Base-by-base conservation (phyloP, 2,888 invertebrate genomes). In the Cataglyphis cursor region DNA sequence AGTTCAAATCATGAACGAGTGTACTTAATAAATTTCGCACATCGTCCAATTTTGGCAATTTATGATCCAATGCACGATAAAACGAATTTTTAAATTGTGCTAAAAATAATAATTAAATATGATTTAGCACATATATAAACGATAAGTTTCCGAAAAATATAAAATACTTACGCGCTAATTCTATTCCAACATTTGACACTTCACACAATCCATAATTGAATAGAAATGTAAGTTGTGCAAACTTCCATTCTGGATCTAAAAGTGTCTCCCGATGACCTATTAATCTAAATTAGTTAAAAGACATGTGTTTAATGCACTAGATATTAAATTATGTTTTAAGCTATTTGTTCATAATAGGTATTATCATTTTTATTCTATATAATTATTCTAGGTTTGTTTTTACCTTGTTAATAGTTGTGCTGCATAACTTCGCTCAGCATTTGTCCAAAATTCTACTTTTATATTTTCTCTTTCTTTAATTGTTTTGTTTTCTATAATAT, bases 51-150 rank as follows among this genome's bases (percentile, higher is more conserved):
- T 96, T 97, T 0, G 96, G 95, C 85, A 97, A 95, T 89, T 96
- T 96, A n/a, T 96, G 96, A 87, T 97, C 97, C 86, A 97, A 95
- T 76, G 97, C 96, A 35, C 96, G 96, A 92, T 96, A 97, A 92
- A 97, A 97, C 89, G 96, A 96, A 10, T 96, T 96, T 92, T 96
- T 97, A 85, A 97, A 96, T 81, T 96, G 95, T 86, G 95, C 96
- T 96, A 95, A 15, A 90, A 88, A 81, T 74, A 72, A 83, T 28
- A 62, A 81, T 35, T 38, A 51, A 24, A 61, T 48, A 81, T 38
- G 62, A 28, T 75, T 78, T 61, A 31, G 0, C 35, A 31, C 38
- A 31, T 41, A 68, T 44, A 8, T 21, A 21, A 28, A n/a, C 24
- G 4, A 3, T 38, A 28, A 54, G 38, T 65, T 66, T 64, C 44